A percentile compares a stretch with the other conserved stretches of the same genome.
These are phyloP conservation scores for Salpingus planirostris DNA, from an alignment of 2,888 invertebrate genomes.

Conservation along the genomic window DNA sequence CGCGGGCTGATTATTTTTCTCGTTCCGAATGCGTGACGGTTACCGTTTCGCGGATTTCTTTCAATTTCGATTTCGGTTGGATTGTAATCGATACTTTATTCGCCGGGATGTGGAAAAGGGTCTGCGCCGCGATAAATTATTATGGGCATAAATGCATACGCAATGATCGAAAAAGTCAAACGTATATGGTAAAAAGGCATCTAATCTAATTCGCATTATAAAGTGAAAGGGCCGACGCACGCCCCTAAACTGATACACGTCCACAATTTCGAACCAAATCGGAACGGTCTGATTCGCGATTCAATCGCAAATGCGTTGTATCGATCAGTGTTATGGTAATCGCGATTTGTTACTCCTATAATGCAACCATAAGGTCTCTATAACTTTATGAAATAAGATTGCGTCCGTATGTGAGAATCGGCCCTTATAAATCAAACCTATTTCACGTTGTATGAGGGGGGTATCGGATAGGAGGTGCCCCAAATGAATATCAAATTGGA, in stretches of 20 bases:
- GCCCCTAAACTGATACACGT: conserved; percentile 33
- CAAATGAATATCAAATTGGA: conserved; percentile 41
- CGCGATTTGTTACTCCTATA: conserved; percentile 34
- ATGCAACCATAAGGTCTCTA: too few relatives aligned
- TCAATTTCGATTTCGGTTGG: conserved; percentile 3
- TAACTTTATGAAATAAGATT: too few relatives aligned
- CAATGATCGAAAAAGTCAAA: conserved; percentile 33
- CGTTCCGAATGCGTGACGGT: too few relatives aligned
- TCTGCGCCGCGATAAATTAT: too few relatives aligned
- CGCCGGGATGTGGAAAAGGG: too few relatives aligned
- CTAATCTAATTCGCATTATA: conserved; percentile 32
- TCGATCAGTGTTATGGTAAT: conserved; percentile 40
- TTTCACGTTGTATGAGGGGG: too few relatives aligned
- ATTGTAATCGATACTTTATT: conserved; percentile 30
- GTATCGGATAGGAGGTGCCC: conserved; percentile 26
- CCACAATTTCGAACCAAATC: conserved; percentile 31
- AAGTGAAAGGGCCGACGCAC: conserved; percentile 31
- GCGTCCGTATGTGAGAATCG: conserved; percentile 39
- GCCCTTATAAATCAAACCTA: conserved; percentile 37
- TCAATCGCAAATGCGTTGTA: conserved; percentile 32
- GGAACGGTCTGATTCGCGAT: conserved; percentile 31
- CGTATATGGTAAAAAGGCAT: conserved; percentile 20
- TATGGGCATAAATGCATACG: conserved; percentile 30
- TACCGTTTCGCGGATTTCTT: too few relatives aligned
- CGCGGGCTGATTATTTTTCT: too few relatives aligned